Evolutionary conservation across 2,113 vertebrate species (phyloP).

Genomic region (Ardeotis arabs): DNA sequence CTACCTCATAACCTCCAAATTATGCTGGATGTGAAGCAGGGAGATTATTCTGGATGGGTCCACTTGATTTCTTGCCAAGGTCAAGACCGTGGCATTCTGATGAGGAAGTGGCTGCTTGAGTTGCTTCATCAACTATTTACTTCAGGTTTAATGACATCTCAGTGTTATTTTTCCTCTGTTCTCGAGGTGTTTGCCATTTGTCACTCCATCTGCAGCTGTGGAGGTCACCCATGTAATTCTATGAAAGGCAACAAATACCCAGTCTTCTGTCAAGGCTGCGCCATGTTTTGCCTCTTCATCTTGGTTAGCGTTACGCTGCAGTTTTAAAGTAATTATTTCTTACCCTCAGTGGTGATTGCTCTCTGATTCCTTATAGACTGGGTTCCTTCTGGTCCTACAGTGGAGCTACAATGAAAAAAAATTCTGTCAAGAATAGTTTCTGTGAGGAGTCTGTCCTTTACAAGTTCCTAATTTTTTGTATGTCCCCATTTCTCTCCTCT

Average conservation of each 20-base stretch:
- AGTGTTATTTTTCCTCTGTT: slow-evolving; percentile 8
- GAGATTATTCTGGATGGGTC: neutral
- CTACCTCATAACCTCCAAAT: neutral
- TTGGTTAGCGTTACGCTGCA: neutral
- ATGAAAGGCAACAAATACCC: neutral
- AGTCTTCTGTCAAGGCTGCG: neutral
- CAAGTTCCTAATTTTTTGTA: neutral
- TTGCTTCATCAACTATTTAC: slow-evolving; percentile 32
- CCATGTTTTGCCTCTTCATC: neutral
- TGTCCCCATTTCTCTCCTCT: neutral
- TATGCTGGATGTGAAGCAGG: neutral
- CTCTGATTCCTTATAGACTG: neutral
- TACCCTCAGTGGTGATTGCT: neutral
- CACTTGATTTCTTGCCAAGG: slow-evolving; percentile 26
- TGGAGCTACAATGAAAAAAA: neutral
- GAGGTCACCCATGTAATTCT: neutral
- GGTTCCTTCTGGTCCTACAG: neutral
- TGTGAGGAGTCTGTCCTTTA: neutral
- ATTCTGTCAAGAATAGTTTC: neutral
- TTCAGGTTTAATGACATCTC: slow-evolving; percentile 1
- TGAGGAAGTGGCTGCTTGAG: neutral
- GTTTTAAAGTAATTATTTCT: neutral
- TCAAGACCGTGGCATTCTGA: neutral
- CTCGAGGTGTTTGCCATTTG: neutral
- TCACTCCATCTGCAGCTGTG: neutral